Conservation (phyloP, 2,113 vertebrate species). For the Alligator mississippiensis region DNA sequence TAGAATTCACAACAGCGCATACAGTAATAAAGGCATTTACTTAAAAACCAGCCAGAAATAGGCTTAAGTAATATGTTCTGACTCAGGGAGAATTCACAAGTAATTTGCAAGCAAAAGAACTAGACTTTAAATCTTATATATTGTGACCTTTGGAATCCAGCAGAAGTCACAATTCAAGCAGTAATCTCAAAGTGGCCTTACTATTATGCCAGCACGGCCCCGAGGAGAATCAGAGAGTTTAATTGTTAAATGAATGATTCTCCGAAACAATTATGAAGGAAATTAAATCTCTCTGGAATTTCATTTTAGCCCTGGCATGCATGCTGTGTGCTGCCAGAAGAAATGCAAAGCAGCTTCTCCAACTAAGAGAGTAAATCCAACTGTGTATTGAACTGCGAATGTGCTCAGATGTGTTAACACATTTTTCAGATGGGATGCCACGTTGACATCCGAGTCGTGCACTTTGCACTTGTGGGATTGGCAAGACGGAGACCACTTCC, state of each 20-base stretch:
- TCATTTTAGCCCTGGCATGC: conserved; percentile 35
- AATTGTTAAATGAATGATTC: conserved; percentile 36
- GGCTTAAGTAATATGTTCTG: neutral
- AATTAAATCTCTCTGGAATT: conserved; percentile 56
- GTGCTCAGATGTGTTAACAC: neutral
- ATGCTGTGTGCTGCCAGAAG: conserved; percentile 5
- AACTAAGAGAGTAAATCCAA: conserved; percentile 28
- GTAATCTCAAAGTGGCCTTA: neutral
- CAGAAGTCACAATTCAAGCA: neutral
- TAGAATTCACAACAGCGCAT: conserved; percentile 5
- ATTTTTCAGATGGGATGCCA: neutral
- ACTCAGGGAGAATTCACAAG: neutral
- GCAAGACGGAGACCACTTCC: conserved; percentile 35
- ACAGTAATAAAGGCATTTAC: conserved; percentile 11
- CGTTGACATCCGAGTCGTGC: neutral
- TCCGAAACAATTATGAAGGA: conserved; percentile 45
- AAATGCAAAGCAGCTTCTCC: conserved; percentile 5
- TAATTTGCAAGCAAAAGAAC: neutral
- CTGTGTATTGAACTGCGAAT: neutral
- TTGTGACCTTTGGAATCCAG: neutral
- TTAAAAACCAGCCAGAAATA: neutral
- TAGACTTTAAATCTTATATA: neutral
- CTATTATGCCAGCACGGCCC: neutral
- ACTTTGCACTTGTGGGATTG: neutral
- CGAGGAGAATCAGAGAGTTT: neutral